Percentiles rank a stretch among this genome's conserved stretches.
Evolutionary conservation across 2,113 vertebrate genomes (phyloP).

Genomic region (Ctenodactylus gundi): DNA sequence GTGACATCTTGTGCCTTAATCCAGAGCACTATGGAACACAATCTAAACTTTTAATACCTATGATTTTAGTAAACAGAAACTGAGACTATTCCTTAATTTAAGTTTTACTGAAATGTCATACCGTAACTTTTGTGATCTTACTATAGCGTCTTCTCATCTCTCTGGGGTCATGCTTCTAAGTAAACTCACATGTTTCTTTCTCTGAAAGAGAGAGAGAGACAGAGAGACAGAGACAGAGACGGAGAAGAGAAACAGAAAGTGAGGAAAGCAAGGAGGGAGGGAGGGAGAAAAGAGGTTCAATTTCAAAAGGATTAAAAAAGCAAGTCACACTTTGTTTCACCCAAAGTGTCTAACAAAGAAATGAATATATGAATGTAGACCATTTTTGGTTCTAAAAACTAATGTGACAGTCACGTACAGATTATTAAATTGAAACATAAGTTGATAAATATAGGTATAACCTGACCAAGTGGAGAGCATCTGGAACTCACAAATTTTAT

Average conservation of each 20-base stretch:
- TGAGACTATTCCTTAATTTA: background rate
- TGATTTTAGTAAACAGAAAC: background rate
- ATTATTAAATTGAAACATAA: background rate
- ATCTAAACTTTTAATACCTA: background rate
- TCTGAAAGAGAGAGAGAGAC: background rate
- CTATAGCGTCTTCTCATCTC: background rate
- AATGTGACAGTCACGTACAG: background rate
- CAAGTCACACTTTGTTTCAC: background rate
- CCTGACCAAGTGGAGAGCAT: background rate
- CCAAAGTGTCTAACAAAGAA: background rate
- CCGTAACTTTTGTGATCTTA: background rate
- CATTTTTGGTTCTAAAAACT: background rate
- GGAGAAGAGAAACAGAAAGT: accelerated
- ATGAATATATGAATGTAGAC: background rate
- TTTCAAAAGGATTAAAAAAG: background rate
- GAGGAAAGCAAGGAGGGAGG: accelerated
- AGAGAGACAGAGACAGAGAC: accelerated
- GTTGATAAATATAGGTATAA: background rate
- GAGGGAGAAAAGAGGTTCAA: background rate
- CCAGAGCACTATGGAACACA: background rate
- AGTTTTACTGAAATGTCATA: background rate
- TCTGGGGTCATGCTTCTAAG: background rate
- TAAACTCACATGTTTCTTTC: background rate
- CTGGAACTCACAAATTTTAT: background rate
- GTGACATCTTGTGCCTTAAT: background rate